Evolutionary conservation across 2,888 invertebrate species (phyloP), one percentile per base, ranked within the genome.

Genomic region (Alcis repandata): DNA sequence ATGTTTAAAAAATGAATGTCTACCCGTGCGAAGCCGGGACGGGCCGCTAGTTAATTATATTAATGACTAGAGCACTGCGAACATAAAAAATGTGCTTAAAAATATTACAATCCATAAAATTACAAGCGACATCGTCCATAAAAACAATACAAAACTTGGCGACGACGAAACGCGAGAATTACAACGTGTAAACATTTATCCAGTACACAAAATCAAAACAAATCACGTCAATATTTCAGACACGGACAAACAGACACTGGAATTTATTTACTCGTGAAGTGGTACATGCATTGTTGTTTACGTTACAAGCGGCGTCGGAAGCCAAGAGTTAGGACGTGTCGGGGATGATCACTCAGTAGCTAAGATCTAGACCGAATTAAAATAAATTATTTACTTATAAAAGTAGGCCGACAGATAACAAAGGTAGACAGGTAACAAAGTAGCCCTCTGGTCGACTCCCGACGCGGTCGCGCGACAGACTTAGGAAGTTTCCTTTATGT

Each of bases 201-300:
- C 46, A 66, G 65, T 61, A 66, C 57, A 66, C 60, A 66, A 67
- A 67, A 67, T 67, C 66, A 67, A 33, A 59, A 67, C 66, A 62
- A 67, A 67, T 67, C 66, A 60, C 60, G 60, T 66, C 61, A 51
- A 67, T 67, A 67, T 67, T 67, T 67, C 48, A 67, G 40, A 45
- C 58, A 48, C 58, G 43, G 53, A 54, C 59, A 59, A 59, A 67
- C 67, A 54, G 43, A 56, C 67, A 67, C 67, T 67, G n/a, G 51
- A 51, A 59, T 62, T 59, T 67, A 62, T 67, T 62, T 67, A 51
- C 67, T 43, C 67, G 56, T 59, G 62, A 62, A 59, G 49, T 52
- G 58, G 61, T 67, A 62, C 67, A 67, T 62, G 67, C 54, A 67
- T 66, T 52, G 60, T 67, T 67, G 67, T 67, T 67, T 67, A 67